Base-by-base conservation (phyloP, 1,140 invertebrate genomes). In the Idris sp. region DNA sequence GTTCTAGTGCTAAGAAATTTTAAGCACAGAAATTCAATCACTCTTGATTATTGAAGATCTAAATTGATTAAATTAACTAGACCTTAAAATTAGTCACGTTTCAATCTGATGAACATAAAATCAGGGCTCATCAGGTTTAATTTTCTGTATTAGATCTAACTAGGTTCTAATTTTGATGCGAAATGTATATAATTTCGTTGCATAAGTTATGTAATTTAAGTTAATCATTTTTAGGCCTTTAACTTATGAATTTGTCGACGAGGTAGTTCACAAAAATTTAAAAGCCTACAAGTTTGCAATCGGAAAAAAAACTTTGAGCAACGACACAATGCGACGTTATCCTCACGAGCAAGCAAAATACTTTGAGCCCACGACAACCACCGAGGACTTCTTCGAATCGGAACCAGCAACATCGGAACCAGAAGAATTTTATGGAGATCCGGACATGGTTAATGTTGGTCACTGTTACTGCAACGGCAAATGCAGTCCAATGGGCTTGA, bases 401-500 rank as follows among this genome's bases (percentile, higher is more conserved):
- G 81, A 85, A 11, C 78, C 76, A 14, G 80, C 78, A 4, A 61
- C 75, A 0, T 48, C 78, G 0, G 62, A 30, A 13, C 43, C 69
- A 0, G 15, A 76, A 16, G 18, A 38, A 0, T 43, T 69, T 8
- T 56, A 31, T 0, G 87, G 89, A 1, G 89, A 91, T 9, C 74
- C 87, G 0, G 87, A 90, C 28, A 84, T 90, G 0, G 89, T 90
- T 13, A 94, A 94, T 78, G 84, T 84, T 4, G 84, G 86, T 0
- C 76, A 89, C 1, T 95, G 93, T 74, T 94, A 89, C 81, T 94
- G 93, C 77, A 89, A 90, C 40, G 93, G 92, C 0, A 88, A 91
- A 58, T 94, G 93, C 79, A 87, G 87, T 1, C 93, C 92, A 4
- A 88, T 89, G 0, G 93, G 93, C 2, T 79, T 91, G 2, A 84